These are phyloP conservation scores for Pyrrhia umbra DNA, from an alignment of 2,888 invertebrate species.

Conservation along the genomic window DNA sequence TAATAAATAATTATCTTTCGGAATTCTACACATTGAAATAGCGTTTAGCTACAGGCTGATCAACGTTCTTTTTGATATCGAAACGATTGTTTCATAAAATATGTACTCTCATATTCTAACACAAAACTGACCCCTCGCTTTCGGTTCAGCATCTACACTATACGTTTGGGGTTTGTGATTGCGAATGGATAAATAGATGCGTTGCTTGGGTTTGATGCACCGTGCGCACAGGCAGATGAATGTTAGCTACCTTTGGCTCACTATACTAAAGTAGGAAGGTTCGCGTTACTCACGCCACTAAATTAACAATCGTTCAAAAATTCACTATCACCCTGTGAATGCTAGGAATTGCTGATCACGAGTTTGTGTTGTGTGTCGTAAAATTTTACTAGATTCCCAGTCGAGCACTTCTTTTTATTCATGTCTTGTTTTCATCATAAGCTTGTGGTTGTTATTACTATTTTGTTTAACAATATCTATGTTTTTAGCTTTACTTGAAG, in stretches of 20 bases:
- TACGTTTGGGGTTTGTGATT: constrained; percentile 36
- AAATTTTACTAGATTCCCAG: constrained; percentile 25
- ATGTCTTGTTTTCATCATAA: constrained; percentile 44
- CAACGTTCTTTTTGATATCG: constrained; percentile 6
- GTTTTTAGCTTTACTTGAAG: constrained; percentile 49
- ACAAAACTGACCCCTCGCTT: constrained; percentile 34
- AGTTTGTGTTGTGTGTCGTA: constrained; percentile 50
- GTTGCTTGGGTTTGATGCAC: constrained; percentile 52
- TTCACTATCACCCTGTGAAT: constrained; percentile 36
- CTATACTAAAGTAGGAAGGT: constrained; percentile 25
- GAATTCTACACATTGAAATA: no score
- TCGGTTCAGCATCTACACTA: neutral
- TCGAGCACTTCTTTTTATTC: constrained; percentile 45
- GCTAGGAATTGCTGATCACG: constrained; percentile 43
- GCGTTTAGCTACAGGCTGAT: constrained; percentile 14
- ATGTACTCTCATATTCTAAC: constrained; percentile 25
- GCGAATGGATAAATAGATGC: constrained; percentile 34
- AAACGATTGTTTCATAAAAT: constrained; percentile 25
- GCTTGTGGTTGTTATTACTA: constrained; percentile 39
- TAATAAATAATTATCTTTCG: no score
- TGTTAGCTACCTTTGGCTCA: constrained; percentile 27
- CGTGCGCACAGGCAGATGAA: constrained; percentile 37
- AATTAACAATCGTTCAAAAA: constrained; percentile 16
- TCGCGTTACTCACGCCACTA: constrained; percentile 10
- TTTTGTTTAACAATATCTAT: constrained; percentile 30